Evolutionary conservation across 1,140 invertebrate genomes (phyloP).

Genomic region (Himalopsyche phryganea): DNA sequence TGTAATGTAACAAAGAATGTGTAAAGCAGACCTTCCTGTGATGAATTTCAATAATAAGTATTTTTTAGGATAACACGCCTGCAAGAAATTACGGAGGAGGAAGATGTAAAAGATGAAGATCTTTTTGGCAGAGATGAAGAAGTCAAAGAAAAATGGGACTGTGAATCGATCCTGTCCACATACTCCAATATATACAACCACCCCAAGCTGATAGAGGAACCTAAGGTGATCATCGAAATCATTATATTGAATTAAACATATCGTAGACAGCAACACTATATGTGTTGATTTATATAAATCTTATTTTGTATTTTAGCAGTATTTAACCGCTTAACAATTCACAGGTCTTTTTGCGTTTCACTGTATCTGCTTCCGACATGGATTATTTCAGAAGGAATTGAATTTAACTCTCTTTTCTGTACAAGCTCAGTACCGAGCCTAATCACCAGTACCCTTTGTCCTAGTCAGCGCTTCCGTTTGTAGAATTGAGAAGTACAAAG

Average conservation of each 20-base stretch:
- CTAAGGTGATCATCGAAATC: constrained; percentile 52
- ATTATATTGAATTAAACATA: neutral
- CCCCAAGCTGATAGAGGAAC: constrained; percentile 81
- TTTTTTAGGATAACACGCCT: constrained; percentile 42
- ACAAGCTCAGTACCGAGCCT: too few species aligned
- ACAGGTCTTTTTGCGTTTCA: too few species aligned
- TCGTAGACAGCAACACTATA: neutral
- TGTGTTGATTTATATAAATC: constrained; percentile 14
- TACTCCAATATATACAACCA: constrained; percentile 90
- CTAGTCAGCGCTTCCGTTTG: too few species aligned
- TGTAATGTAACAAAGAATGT: too few species aligned
- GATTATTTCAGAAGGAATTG: too few species aligned
- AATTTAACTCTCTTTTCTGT: too few species aligned
- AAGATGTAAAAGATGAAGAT: constrained; percentile 58
- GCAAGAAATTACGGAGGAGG: constrained; percentile 52
- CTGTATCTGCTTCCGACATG: too few species aligned
- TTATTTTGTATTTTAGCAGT: too few species aligned
- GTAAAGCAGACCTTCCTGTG: too few species aligned
- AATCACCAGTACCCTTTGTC: too few species aligned
- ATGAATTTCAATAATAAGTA: neutral
- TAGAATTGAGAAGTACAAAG: too few species aligned
- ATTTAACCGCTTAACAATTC: too few species aligned
- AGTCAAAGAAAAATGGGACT: constrained; percentile 82
- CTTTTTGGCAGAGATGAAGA: constrained; percentile 59
- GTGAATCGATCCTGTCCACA: constrained; percentile 85